Base-by-base conservation (phyloP, 2,797 vertebrate species). In the Alfaro cultratus region DNA sequence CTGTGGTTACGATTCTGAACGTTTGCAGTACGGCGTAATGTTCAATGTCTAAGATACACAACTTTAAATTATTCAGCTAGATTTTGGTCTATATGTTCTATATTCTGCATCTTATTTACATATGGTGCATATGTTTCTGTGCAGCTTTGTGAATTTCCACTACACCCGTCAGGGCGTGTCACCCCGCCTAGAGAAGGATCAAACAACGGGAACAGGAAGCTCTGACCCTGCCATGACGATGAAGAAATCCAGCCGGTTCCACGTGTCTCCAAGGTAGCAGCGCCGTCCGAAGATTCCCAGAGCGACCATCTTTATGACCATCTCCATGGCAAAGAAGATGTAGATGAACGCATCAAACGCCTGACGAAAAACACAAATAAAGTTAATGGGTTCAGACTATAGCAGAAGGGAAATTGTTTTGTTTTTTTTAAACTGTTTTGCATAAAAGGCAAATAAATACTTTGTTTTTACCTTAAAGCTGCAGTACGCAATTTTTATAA, bases 261-360 rank as follows among this genome's bases (percentile, higher is more conserved):
- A 99, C 0, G 98, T 99, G 93, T 99, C 98, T n/a, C 98, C 98
- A 10, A 99, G 97, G 94, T 99, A 99, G 94, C 97, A 97, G 78
- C 97, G 97, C 60, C 95, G 97, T 26, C 98, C 98, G 36, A 99
- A 98, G 85, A 99, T 99, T n/a, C 98, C 98, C 90, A 99, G 88
- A 71, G 98, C 98, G 74, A 99, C 94, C 97, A 99, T 99, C 94
- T 99, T 99, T 81, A 99, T 95, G 73, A 99, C 96, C 98, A 99
- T 99, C 96, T 99, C 98, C 97, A 99, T 93, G 0, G 98, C 98
- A 64, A 99, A 99, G 96, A 99, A 99, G 92, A 99, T 95, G 82
- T 99, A 99, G 94, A 99, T 99, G 93, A 99, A 99, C 7, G 98
- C 97, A 64, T 99, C 98, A 29, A 99, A 99, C 12, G 97, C 97